Conservation (phyloP, 2,888 invertebrate genomes). For the Platycheirus rosarum region DNA sequence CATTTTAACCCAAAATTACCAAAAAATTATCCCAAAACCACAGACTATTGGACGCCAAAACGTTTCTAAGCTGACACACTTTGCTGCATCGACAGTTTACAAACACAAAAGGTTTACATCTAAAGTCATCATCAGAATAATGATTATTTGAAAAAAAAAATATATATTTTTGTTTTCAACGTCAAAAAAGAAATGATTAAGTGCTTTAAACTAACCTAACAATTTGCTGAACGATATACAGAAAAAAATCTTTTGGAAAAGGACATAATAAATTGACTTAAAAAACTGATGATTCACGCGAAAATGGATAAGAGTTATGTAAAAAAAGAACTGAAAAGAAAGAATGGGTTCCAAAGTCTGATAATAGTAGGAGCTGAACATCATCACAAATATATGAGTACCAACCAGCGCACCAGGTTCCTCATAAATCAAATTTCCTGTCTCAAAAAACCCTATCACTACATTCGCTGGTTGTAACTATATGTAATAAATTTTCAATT, state of each 20-base stretch:
- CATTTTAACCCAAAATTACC: too few relatives aligned
- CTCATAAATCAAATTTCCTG: constrained; percentile 53
- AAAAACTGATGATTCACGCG: constrained; percentile 34
- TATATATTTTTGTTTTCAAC: neutral
- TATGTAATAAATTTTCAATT: constrained; percentile 69
- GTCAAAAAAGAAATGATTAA: neutral
- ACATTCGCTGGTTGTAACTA: constrained; percentile 12
- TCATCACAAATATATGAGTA: neutral
- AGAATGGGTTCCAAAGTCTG: constrained; percentile 8
- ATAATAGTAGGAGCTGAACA: constrained; percentile 5
- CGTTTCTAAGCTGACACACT: neutral
- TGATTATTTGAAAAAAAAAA: neutral
- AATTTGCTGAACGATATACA: neutral
- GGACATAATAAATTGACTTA: constrained; percentile 13
- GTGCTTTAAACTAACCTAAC: neutral
- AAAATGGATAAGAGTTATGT: constrained; percentile 30
- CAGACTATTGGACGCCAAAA: neutral
- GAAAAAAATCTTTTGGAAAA: neutral
- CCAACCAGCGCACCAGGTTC: constrained; percentile 3
- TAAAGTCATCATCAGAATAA: neutral
- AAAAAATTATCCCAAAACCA: neutral
- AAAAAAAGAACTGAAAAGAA: neutral
- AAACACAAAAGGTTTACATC: neutral
- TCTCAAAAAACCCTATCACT: constrained; percentile 9
- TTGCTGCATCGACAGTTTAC: neutral